phyloP scores from a whole-genome alignment of 2,888 invertebrate genomes.

The Synergus gifuensis region DNA sequence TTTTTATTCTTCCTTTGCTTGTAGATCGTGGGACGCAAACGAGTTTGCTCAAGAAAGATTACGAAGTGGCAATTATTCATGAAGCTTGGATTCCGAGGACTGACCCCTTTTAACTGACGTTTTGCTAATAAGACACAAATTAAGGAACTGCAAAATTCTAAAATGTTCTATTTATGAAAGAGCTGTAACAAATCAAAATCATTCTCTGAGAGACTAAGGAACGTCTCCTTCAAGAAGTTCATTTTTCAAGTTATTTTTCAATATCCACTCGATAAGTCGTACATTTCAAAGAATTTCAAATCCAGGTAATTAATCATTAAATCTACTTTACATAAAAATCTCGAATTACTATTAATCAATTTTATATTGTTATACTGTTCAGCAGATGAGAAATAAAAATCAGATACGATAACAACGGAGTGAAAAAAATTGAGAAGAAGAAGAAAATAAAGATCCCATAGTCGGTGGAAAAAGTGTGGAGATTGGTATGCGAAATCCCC shows the following conservation, averaged over 20 bases:
- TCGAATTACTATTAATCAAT: constrained; percentile 3
- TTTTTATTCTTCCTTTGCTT: background rate
- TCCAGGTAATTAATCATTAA: constrained; percentile 34
- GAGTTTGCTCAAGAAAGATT: background rate
- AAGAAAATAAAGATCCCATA: background rate
- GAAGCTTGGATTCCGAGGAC: background rate
- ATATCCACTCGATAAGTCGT: background rate
- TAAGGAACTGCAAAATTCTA: background rate
- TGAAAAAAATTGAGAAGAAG: background rate
- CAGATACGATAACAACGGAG: background rate
- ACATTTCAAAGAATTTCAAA: constrained; percentile 1
- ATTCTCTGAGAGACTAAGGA: background rate
- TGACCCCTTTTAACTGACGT: background rate
- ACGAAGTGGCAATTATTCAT: background rate
- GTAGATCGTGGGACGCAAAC: background rate
- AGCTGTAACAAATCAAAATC: background rate
- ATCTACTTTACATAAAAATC: background rate
- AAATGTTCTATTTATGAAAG: background rate
- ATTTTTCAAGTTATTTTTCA: constrained; percentile 2
- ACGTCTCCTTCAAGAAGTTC: background rate
- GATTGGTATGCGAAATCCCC: constrained; percentile 40
- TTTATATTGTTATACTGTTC: background rate
- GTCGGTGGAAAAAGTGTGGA: background rate
- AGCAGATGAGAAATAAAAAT: background rate
- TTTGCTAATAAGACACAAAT: constrained; percentile 1